A percentile compares a stretch with the other conserved stretches of the same genome.
Evolutionary conservation across 2,113 vertebrate genomes (phyloP).

Genomic region (Otolemur garnettii): DNA sequence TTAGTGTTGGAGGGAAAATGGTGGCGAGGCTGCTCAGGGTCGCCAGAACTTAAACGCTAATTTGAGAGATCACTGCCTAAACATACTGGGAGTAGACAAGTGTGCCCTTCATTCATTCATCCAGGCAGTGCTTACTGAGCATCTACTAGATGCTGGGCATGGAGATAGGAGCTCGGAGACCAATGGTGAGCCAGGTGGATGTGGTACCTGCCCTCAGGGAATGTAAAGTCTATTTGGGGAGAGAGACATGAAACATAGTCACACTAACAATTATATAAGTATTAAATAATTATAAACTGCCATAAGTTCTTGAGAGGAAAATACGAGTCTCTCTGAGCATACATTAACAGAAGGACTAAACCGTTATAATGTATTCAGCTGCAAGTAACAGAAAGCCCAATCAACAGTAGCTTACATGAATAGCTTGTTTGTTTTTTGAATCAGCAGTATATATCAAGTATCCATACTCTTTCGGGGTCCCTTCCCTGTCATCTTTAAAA

Average conservation of each 20-base stretch:
- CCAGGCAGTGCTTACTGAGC: neutral
- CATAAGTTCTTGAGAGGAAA: neutral
- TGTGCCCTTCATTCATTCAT: neutral
- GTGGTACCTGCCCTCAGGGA: neutral
- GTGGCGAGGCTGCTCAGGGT: neutral
- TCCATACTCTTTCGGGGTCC: neutral
- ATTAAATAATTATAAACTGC: neutral
- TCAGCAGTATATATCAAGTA: no score
- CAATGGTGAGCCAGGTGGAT: neutral
- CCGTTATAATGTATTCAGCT: neutral
- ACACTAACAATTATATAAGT: neutral
- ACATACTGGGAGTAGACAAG: neutral
- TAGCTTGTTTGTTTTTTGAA: neutral
- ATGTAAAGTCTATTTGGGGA: neutral
- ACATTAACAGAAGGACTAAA: neutral
- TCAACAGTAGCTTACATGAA: neutral
- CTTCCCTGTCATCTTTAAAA: neutral
- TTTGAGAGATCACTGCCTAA: neutral
- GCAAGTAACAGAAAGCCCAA: neutral
- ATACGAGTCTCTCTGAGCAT: neutral
- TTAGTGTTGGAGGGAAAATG: neutral
- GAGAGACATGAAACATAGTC: neutral
- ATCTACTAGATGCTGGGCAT: neutral
- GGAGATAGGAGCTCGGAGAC: neutral
- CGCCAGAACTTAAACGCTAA: neutral